Conservation (phyloP, 2,113 vertebrate species). For the Tympanuchus pallidicinctus region DNA sequence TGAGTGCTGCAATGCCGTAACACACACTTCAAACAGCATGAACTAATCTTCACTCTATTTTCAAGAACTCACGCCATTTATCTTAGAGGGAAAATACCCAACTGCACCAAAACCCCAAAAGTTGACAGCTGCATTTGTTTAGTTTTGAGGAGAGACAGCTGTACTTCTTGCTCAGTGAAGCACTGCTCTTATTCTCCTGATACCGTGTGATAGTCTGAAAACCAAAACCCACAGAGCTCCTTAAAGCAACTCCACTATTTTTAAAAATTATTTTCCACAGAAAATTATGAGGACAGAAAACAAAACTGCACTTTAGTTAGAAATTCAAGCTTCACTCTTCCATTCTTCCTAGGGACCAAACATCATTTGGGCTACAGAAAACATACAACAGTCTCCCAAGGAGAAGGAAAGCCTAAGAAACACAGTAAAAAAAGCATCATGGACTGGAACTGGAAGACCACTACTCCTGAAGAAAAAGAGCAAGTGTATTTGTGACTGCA, state of each 20-base stretch:
- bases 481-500: not conserved
- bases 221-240: not conserved
- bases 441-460: not conserved
- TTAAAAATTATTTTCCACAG: not conserved
- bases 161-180: not conserved
- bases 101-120: not conserved
- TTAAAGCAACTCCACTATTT: not conserved
- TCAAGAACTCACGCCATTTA: not conserved
- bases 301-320: not conserved
- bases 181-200: not conserved
- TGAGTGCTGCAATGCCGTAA: not conserved
- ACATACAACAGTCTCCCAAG: not conserved
- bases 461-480: not conserved
- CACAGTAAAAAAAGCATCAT: not conserved
- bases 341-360: not conserved
- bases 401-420: not conserved
- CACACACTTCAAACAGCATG: not conserved
- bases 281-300: not conserved
- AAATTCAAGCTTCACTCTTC: not conserved
- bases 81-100: not conserved
- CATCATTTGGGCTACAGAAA: not conserved
- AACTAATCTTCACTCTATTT: not conserved
- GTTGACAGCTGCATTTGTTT: not conserved
- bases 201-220: not conserved
- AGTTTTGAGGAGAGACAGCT: constrained; percentile 3